Evolutionary conservation across 2,888 invertebrate genomes (phyloP), one percentile per base, ranked within the genome.

Genomic region (Drosophila ezoana): DNA sequence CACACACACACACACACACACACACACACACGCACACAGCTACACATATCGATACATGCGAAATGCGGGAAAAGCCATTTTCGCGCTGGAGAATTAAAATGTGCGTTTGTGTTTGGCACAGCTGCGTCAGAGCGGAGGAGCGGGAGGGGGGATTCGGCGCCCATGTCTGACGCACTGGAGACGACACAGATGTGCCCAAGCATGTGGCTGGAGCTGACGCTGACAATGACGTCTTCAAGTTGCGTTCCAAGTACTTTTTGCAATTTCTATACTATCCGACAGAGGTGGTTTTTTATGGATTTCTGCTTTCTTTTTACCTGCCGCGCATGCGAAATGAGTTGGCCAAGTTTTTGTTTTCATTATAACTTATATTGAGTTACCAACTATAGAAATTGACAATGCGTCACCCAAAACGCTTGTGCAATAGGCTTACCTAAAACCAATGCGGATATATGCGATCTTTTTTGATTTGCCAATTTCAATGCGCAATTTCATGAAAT

Each of bases 81-180:
- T 49, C 58, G 20, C 16, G 14, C 35, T 23, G 23, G 9, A 56
- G 54, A 43, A 66, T 3, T 44, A 18, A 41, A 49, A 45, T 47
- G 38, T 35, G 33, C 48, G 52, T 61, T 33, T 41, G 33, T 6
- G 4, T 4, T 14, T 4, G 4, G 18, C 8, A 20, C 40, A 41
- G 18, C 18, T 40, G 40, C 20, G 33, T 10, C n/a, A 32, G 2
- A 3, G 33, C 2, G 3, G 3, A 9, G 6, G 14, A 1, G 13
- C n/a, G 3, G 18, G 6, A 9, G 11, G n/a, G n/a, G 4, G 13
- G 4, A 2, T 18, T 44, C 44, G 54, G 65, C 59, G 61, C 37
- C 73, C 37, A 16, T 48, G 45, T 60, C 44, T 64, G 73, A 72
- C 70, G 65, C 71, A 75, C 76, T 75, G 59, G 71, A 75, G 71